Evolutionary conservation across 2,113 vertebrate species (phyloP).

Genomic region (Enhydra lutris): DNA sequence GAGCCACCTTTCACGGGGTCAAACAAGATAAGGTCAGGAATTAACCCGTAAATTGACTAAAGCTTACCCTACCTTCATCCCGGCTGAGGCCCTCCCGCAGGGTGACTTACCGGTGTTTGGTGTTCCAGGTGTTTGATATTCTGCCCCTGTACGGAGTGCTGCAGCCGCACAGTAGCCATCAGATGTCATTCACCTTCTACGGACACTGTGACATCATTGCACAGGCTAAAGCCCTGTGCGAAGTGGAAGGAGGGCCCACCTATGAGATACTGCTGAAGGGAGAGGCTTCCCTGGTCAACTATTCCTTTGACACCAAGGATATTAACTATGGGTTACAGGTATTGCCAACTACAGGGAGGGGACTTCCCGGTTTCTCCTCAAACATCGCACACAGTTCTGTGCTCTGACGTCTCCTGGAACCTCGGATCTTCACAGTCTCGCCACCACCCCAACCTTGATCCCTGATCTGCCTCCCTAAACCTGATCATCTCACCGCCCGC

Average conservation of each 20-base stretch:
- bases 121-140: conserved; percentile 88
- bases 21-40: neutral
- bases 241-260: conserved; percentile 88
- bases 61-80: neutral
- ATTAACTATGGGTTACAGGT: conserved; percentile 90
- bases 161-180: conserved; percentile 83
- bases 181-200: conserved; percentile 86
- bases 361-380: neutral
- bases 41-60: neutral
- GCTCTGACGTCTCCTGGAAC: neutral
- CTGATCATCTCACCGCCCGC: neutral
- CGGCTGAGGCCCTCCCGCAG: neutral
- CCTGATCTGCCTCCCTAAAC: neutral
- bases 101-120: neutral
- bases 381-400: neutral
- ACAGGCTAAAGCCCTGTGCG: conserved; percentile 82
- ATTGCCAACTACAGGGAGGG: fast-evolving
- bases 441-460: neutral
- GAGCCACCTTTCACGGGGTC: neutral
- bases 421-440: neutral
- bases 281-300: conserved; percentile 86
- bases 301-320: conserved; percentile 79
- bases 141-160: conserved; percentile 84
- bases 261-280: conserved; percentile 87
- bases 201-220: conserved; percentile 81